Base-by-base conservation (phyloP, 2,888 invertebrate species). In the Malachius bipustulatus region DNA sequence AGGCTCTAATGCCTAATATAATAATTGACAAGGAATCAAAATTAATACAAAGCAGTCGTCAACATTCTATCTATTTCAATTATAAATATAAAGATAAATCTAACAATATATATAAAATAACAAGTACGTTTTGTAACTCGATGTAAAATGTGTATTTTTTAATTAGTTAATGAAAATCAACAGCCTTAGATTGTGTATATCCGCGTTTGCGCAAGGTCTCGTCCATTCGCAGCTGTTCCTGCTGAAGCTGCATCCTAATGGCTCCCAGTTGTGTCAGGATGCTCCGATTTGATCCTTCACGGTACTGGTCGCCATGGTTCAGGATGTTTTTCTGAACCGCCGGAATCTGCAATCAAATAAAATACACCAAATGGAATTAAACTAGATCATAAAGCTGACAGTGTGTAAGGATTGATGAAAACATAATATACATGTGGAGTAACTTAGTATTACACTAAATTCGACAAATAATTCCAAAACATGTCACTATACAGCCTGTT, bases 241-340 rank as follows among this genome's bases (percentile, higher is more conserved):
- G 61, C 45, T 78, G 78, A 47, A 79, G 49, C 47, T 79, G 78
- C 46, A 75, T 64, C 26, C 77, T 57, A 37, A 79, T 77, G 9
- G 78, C 76, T 1, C 78, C 79, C 24, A 79, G 56, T 51, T 79
- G 78, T 0, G 78, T 78, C 41, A 79, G 49, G 38, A 78, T 74
- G 35, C 73, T 64, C 47, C 61, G 65, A 41, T 65, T 66, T 9
- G 56, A 56, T 35, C 71, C 70, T 30, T 68, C 66, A 2, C 47
- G 40, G 15, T 44, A 32, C 8, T 52, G 47, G 46, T 58, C 55
- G 30, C 50, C 47, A 39, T 65, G 63, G 47, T 67, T 71, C 32
- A 72, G 44, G 39, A 71, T 67, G 54, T 70, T 71, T 56, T 70
- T 73, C 52, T 77, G 76, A n/a, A 77, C 74, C 0, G 65, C 73